A percentile compares a stretch with the other conserved stretches of the same genome.
These are phyloP conservation scores for Plebejus melissa DNA, from an alignment of 2,888 invertebrate genomes.

Conservation along the genomic window DNA sequence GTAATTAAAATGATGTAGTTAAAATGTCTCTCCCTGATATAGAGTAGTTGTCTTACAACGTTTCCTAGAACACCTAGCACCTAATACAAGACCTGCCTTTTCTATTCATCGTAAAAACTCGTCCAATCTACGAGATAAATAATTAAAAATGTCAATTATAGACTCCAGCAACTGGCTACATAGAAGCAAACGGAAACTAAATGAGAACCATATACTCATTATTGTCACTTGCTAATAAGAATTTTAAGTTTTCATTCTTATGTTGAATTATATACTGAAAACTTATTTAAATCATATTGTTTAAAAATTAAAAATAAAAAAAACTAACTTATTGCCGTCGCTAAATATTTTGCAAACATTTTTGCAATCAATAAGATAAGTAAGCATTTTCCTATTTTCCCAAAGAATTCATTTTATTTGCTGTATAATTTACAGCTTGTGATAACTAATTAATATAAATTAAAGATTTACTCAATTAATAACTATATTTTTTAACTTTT, in stretches of 20 bases:
- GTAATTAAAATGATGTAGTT: slow-evolving; percentile 17
- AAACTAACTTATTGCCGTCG: too few species aligned
- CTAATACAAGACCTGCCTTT: slow-evolving; percentile 23
- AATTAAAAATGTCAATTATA: slow-evolving; percentile 39
- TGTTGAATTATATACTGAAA: neutral
- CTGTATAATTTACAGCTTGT: neutral
- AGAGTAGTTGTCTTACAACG: neutral
- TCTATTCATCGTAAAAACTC: slow-evolving; percentile 36
- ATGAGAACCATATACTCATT: neutral
- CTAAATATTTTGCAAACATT: too few species aligned
- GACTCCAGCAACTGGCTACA: slow-evolving; percentile 29
- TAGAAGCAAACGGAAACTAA: neutral
- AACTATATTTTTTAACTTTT: slow-evolving; percentile 3
- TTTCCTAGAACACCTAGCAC: slow-evolving; percentile 1
- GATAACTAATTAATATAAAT: neutral
- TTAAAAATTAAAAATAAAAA: neutral
- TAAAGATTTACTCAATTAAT: neutral
- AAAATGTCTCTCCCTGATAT: slow-evolving; percentile 17
- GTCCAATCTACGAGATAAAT: slow-evolving; percentile 35
- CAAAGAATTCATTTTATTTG: neutral
- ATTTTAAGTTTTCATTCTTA: neutral
- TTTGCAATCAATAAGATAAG: neutral
- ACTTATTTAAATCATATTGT: neutral
- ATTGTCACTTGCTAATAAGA: neutral
- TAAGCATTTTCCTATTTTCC: neutral